Base-by-base conservation (phyloP, 2,888 invertebrate species). In the Thalpophila matura region DNA sequence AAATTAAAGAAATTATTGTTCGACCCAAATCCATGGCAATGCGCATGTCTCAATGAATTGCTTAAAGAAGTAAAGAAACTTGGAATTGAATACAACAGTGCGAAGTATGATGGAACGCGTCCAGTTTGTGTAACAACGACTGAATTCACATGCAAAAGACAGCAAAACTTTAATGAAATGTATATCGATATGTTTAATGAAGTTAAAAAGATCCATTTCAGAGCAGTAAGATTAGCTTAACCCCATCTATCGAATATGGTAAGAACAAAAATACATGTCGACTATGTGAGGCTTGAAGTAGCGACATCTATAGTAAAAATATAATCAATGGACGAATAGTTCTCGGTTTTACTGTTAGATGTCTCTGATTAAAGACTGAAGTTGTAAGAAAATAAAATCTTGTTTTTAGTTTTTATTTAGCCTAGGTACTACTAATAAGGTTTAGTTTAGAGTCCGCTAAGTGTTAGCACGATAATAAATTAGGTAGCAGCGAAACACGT, bases 11-110 rank as follows among this genome's bases (percentile, higher is more conserved):
- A 91, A 62, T 90, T 94, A 54, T 87, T 85, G 56, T 91, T 94
- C 26, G 87, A 91, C 16, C 87, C 90, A n/a, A 94, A 94, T 58
- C 93, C 93, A 2, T 94, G 92, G 92, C 93, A 93, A 55, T 94
- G 94, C 67, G 82, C 89, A 0, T 94, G 94, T 72, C 77, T 93
- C 0, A 83, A 79, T 43, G 87, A 92, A 29, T 59, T 92, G 18
- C 33, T 93, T 1, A 85, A 83, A 42, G 93, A 94, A 77, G 83
- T 91, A 0, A 92, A 91, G 55, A 81, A 61, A 14, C 79, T 84
- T 10, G 76, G 79, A 6, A 85, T 94, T 24, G 74, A 77, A 18
- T 94, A 94, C 53, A 92, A 91, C 45, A 73, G 57, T 42, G 61
- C 56, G 0, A 86, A 86, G 60, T 91, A 87, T 43, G 83, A 89